Conservation (phyloP, 23 tunicate genomes). For the Phallusia fumigata region DNA sequence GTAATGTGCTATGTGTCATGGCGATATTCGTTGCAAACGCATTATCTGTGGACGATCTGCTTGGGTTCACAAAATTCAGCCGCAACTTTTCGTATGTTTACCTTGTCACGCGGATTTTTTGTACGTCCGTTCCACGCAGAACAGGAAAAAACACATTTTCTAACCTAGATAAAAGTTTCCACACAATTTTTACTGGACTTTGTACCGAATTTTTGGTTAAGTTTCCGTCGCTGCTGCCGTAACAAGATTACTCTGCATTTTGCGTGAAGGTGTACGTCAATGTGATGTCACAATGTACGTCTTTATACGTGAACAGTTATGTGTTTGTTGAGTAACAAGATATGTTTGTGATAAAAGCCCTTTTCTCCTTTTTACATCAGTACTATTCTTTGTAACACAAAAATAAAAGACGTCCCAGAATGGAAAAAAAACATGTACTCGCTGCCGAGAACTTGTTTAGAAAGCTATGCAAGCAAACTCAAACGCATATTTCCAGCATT, state of each 20-base stretch:
- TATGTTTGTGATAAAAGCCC: background rate
- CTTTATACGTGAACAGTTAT: constrained; percentile 6
- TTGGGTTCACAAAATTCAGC: no score
- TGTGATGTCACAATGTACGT: constrained; percentile 9
- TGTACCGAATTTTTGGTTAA: background rate
- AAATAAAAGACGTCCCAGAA: constrained; percentile 12
- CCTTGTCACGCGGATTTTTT: background rate
- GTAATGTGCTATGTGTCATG: background rate
- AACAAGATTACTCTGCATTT: background rate
- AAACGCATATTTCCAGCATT: no score
- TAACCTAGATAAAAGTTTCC: no score
- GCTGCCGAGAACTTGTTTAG: no score
- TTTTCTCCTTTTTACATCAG: constrained; percentile 9
- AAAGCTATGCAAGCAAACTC: no score
- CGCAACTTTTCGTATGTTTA: background rate
- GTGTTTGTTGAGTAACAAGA: constrained; percentile 12
- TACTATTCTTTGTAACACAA: constrained; percentile 13
- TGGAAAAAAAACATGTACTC: background rate
- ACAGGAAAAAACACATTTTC: no score
- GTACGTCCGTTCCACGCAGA: background rate
- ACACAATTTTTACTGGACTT: no score
- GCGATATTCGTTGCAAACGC: background rate
- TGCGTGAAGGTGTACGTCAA: constrained; percentile 12
- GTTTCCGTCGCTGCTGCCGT: constrained; percentile 7
- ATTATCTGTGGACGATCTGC: background rate